Percentiles rank a stretch among this genome's conserved stretches.
These are phyloP conservation scores for Tenthredo notha DNA, from an alignment of 2,888 invertebrate species.

Conservation along the genomic window DNA sequence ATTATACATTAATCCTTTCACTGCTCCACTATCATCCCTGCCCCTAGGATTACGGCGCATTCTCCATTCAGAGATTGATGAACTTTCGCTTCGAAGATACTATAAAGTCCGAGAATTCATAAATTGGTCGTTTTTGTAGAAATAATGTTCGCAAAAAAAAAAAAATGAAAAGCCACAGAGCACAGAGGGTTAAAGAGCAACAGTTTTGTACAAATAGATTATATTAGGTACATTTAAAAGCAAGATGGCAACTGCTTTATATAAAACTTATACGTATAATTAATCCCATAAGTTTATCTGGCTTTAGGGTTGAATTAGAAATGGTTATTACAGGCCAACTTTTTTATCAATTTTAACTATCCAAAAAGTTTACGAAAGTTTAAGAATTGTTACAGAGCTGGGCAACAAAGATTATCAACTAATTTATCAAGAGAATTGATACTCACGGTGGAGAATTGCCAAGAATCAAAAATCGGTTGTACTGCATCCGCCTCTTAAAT, in stretches of 20 bases:
- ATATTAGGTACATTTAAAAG: background rate
- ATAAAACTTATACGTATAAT: background rate
- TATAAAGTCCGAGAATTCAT: background rate
- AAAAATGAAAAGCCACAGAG: background rate
- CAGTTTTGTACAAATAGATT: background rate
- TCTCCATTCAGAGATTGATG: background rate
- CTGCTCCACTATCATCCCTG: background rate
- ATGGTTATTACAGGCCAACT: background rate
- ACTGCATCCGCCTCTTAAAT: background rate
- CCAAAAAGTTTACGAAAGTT: background rate
- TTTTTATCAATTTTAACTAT: background rate
- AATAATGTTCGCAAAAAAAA: background rate
- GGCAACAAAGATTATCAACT: background rate
- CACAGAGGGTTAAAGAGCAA: too few relatives aligned
- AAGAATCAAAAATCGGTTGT: background rate
- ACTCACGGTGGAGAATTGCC: slow-evolving; percentile 22
- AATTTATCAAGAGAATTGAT: background rate
- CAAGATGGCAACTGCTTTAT: background rate
- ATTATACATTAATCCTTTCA: background rate
- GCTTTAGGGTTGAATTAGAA: background rate
- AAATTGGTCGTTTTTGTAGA: background rate
- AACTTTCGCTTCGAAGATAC: background rate
- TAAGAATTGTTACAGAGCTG: background rate
- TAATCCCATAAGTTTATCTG: background rate
- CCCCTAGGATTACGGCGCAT: background rate